Evolutionary conservation across 1,140 invertebrate genomes (phyloP).

Genomic region (Pseudobourletiella spinata): DNA sequence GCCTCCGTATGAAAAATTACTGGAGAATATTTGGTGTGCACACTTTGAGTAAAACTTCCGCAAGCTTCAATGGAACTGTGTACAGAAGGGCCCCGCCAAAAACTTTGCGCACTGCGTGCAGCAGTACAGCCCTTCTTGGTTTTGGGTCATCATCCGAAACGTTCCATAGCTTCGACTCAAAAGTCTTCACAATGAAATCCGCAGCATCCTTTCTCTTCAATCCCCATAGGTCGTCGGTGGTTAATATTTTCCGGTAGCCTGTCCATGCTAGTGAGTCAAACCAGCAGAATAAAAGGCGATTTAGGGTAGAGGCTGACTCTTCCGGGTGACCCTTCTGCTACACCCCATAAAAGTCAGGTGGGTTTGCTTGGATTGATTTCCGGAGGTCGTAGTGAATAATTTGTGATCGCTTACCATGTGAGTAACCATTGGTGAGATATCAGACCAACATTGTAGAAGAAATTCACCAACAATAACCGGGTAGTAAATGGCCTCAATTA

Average conservation of each 20-base stretch:
- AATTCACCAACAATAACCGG: conserved; percentile 60
- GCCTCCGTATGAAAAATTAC: conserved; percentile 31
- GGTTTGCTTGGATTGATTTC: not conserved
- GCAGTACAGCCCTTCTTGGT: not conserved
- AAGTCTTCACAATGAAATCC: conserved; percentile 64
- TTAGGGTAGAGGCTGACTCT: conserved; percentile 71
- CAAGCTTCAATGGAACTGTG: not conserved
- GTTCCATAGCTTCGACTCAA: conserved; percentile 74
- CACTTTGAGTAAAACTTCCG: not conserved
- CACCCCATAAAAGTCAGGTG: conserved; percentile 5
- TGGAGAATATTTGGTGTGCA: no score
- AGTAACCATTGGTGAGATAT: conserved; percentile 57
- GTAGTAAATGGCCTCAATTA: conserved; percentile 49
- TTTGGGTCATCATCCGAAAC: not conserved
- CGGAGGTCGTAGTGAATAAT: not conserved
- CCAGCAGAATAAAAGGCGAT: conserved; percentile 81
- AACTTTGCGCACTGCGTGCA: not conserved
- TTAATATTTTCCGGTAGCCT: conserved; percentile 75
- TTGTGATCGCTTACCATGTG: not conserved
- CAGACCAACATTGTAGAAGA: conserved; percentile 71
- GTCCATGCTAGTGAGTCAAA: conserved; percentile 72
- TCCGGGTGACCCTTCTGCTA: conserved; percentile 73
- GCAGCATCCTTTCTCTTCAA: conserved; percentile 76
- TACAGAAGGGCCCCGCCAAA: not conserved
- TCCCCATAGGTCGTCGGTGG: conserved; percentile 75